A percentile compares a stretch with the other conserved stretches of the same genome.
Evolutionary conservation across 2,888 invertebrate species (phyloP).

Genomic region (Hemistola chrysoprasaria): DNA sequence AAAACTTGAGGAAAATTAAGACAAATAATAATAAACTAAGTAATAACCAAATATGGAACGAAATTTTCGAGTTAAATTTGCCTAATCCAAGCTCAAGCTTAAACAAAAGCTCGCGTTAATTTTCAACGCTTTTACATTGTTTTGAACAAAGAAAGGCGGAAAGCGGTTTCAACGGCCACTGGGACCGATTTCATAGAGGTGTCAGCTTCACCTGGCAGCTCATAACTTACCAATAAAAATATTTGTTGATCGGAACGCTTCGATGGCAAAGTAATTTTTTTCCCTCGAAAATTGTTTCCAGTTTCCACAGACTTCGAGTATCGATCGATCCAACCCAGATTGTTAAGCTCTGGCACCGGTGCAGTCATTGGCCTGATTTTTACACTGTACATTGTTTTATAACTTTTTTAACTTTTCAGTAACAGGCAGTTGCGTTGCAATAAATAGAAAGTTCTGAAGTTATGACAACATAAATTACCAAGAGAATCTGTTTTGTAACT

Average conservation of each 20-base stretch:
- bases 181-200: conserved; percentile 1
- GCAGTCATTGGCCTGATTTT: not conserved
- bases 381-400: not conserved
- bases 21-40: conserved; percentile 7
- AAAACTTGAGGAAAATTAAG: not conserved
- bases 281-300: conserved; percentile 16
- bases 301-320: conserved; percentile 17
- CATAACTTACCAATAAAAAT: conserved; percentile 8
- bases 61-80: conserved; percentile 15
- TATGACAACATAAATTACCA: no score
- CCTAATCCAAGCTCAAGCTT: conserved; percentile 18
- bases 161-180: conserved; percentile 10
- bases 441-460: no score
- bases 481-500: no score
- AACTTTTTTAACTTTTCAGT: conserved; percentile 2
- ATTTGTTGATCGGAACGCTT: conserved; percentile 4
- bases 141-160: conserved; percentile 6
- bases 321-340: conserved; percentile 11
- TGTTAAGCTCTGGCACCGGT: conserved; percentile 6
- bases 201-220: conserved; percentile 9
- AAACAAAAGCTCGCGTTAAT: conserved; percentile 13
- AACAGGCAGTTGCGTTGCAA: no score
- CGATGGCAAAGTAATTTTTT: conserved; percentile 17
- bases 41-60: conserved; percentile 10
- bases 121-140: conserved; percentile 13